phyloP scores from a whole-genome alignment of 2,113 vertebrate genomes.

The Ploceus nigricollis region DNA sequence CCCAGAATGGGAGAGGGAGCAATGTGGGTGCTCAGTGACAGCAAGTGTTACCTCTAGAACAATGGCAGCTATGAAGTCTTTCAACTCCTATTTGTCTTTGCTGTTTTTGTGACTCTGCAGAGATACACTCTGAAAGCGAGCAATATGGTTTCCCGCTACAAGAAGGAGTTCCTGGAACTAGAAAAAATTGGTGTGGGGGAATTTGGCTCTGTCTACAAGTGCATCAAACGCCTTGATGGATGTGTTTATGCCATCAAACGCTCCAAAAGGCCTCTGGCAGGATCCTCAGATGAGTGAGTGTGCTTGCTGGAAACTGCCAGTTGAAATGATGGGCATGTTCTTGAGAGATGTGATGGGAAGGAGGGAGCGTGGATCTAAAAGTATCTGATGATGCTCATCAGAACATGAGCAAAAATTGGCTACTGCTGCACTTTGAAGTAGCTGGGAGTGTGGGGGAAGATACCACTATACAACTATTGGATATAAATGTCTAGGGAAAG shows the following conservation, averaged over 20 bases:
- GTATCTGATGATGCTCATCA: background rate
- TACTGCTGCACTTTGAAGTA: background rate
- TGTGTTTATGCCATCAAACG: slow-evolving; percentile 94
- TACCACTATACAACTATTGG: background rate
- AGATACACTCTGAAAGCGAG: slow-evolving; percentile 80
- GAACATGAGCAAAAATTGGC: background rate
- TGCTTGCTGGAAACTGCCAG: background rate
- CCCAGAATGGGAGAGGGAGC: background rate
- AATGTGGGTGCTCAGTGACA: background rate
- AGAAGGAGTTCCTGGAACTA: slow-evolving; percentile 93
- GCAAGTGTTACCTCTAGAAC: background rate
- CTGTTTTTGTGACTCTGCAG: slow-evolving; percentile 68
- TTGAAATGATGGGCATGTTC: background rate
- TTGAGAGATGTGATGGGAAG: background rate
- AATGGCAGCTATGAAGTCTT: background rate
- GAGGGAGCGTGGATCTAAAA: background rate
- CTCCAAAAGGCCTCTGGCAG: slow-evolving; percentile 82
- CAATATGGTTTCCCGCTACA: slow-evolving; percentile 90
- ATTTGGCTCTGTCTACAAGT: slow-evolving; percentile 93
- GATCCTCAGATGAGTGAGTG: slow-evolving; percentile 91
- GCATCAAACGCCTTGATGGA: slow-evolving; percentile 94
- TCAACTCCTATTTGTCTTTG: background rate
- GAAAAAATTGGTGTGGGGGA: slow-evolving; percentile 90
- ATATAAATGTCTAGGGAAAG: background rate
- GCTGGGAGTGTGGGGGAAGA: background rate